These are phyloP conservation scores for Plagodis dolabraria DNA, from an alignment of 2,888 invertebrate genomes.

Conservation along the genomic window DNA sequence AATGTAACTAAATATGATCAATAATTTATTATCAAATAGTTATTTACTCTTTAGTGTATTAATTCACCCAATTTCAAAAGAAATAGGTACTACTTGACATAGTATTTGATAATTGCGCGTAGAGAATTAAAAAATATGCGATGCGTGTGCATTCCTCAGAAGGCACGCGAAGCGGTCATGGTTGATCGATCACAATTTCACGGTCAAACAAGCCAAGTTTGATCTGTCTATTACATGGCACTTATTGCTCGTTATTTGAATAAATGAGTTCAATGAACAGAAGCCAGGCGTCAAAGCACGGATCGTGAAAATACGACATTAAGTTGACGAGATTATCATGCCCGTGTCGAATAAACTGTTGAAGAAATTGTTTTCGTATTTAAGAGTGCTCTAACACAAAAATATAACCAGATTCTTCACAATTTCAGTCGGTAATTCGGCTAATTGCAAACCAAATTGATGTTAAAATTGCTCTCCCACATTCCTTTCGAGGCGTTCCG, in stretches of 20 bases:
- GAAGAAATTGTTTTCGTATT: constrained; percentile 1
- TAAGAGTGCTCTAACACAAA: not conserved
- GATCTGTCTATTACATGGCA: constrained; percentile 68
- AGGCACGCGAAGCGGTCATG: constrained; percentile 68
- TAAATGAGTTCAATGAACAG: constrained; percentile 67
- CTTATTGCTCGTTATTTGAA: constrained; percentile 58
- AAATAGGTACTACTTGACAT: not conserved
- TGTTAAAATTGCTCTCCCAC: constrained; percentile 30
- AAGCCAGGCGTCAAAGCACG: constrained; percentile 32
- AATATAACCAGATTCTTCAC: not conserved
- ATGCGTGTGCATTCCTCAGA: constrained; percentile 54
- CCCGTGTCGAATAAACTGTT: constrained; percentile 7
- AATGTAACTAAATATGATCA: no score
- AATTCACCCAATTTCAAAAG: constrained; percentile 6
- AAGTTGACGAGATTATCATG: constrained; percentile 2
- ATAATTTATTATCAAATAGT: no score
- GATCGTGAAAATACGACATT: constrained; percentile 13
- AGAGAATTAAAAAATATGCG: constrained; percentile 18
- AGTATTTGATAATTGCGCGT: constrained; percentile 27
- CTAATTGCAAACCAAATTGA: constrained; percentile 27
- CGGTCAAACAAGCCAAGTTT: constrained; percentile 74
- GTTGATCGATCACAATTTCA: constrained; percentile 73
- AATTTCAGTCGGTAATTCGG: constrained; percentile 12
- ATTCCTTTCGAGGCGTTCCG: constrained; percentile 22
- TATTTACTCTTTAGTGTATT: not conserved